Evolutionary conservation across 2,797 vertebrate genomes (phyloP).

Genomic region (Momotus momota): DNA sequence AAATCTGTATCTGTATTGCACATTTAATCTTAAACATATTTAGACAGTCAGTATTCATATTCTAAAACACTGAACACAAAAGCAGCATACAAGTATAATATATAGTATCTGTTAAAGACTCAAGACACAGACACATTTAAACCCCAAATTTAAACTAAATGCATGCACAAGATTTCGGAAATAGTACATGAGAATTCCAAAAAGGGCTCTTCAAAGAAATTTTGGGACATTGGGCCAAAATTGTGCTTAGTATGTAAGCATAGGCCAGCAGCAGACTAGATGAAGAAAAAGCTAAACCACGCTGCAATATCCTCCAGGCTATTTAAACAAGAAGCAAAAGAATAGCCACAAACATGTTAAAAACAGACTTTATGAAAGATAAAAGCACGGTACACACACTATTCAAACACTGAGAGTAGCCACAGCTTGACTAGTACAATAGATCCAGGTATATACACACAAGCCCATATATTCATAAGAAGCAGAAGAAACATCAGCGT

Average conservation of each 20-base stretch:
- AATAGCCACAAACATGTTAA: slow-evolving; percentile 16
- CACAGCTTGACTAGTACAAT: not conserved
- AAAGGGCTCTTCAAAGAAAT: slow-evolving; percentile 48
- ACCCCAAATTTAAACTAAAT: not conserved
- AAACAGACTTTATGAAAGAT: not conserved
- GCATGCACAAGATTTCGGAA: slow-evolving; percentile 39
- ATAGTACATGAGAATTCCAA: slow-evolving; percentile 37
- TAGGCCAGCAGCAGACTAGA: not conserved
- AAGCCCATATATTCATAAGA: not conserved
- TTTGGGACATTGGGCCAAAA: not conserved
- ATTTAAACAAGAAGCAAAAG: slow-evolving; percentile 39
- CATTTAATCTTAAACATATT: slow-evolving; percentile 35
- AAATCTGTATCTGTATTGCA: not conserved
- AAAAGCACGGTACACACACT: not conserved
- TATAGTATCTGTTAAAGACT: not conserved
- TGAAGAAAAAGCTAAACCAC: not conserved
- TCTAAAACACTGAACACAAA: slow-evolving; percentile 41
- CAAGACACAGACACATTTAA: not conserved
- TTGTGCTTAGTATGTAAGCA: not conserved
- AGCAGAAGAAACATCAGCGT: not conserved
- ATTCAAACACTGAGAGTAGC: slow-evolving; percentile 2
- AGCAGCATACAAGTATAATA: not conserved
- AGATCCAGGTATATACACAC: not conserved
- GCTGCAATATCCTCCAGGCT: not conserved
- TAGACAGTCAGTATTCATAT: slow-evolving; percentile 59